Evolutionary conservation across 1,140 invertebrate species (phyloP).

Genomic region (Aphelenchoides besseyi): DNA sequence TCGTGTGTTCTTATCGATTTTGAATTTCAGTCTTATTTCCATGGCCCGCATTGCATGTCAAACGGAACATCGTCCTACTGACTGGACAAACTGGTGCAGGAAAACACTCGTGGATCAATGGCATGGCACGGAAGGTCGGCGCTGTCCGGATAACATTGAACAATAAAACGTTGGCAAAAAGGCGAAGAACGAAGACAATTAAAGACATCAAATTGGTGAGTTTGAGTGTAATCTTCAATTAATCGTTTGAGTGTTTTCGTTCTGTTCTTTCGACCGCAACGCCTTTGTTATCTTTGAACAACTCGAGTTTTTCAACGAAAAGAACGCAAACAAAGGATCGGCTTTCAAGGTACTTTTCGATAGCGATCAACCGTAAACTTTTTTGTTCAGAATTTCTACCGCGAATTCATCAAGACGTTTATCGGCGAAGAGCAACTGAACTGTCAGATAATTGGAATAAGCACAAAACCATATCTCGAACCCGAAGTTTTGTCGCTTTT

Average conservation of each 20-base stretch:
- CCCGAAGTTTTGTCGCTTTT: not conserved
- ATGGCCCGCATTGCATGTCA: not conserved
- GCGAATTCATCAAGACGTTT: not conserved
- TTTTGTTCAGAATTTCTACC: slow-evolving; percentile 1
- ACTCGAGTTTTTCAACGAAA: not conserved
- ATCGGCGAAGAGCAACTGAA: not conserved
- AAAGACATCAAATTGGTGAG: slow-evolving; percentile 5
- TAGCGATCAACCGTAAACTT: not conserved
- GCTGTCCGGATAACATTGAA: slow-evolving; percentile 4
- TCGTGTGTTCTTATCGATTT: not conserved
- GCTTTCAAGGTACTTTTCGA: not conserved
- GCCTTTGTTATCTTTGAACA: slow-evolving; percentile 4
- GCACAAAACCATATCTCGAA: not conserved
- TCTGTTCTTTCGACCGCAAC: not conserved
- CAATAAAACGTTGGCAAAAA: slow-evolving; percentile 9
- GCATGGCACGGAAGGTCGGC: not conserved
- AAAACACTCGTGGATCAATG: not conserved
- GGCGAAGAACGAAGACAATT: not conserved
- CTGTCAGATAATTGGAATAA: not conserved
- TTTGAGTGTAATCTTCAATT: not conserved
- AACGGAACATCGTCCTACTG: not conserved
- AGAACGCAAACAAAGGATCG: not conserved
- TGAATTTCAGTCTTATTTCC: not conserved
- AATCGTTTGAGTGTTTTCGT: not conserved
- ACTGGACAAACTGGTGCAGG: not conserved